Conservation (phyloP, 2,113 vertebrate species). For the Monopterus albus region DNA sequence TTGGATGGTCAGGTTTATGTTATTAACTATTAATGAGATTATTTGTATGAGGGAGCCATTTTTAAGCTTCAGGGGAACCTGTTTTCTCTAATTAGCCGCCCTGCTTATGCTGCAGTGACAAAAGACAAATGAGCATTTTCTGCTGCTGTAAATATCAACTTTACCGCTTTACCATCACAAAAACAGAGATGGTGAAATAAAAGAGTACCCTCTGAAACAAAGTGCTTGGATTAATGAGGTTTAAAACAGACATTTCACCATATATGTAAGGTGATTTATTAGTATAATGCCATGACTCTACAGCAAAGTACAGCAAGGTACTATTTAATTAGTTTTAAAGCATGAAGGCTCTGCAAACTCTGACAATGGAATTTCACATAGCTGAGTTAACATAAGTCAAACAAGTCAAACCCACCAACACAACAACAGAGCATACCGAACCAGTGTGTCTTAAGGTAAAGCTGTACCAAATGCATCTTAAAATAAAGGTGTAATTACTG, state of each 20-base stretch:
- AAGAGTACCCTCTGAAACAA: background rate
- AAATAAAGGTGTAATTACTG: slow-evolving; percentile 54
- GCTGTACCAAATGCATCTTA: slow-evolving; percentile 56
- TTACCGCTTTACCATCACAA: background rate
- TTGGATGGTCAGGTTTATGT: slow-evolving; percentile 8
- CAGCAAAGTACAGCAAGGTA: slow-evolving; percentile 59
- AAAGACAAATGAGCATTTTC: slow-evolving; percentile 12
- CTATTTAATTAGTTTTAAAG: slow-evolving; percentile 50
- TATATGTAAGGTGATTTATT: slow-evolving; percentile 74
- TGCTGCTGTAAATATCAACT: slow-evolving; percentile 1
- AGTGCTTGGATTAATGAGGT: slow-evolving; percentile 13
- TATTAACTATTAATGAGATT: slow-evolving; percentile 44
- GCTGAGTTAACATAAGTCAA: slow-evolving; percentile 46
- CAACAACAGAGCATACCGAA: slow-evolving; percentile 52
- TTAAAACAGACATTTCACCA: slow-evolving; percentile 49
- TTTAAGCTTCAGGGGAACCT: slow-evolving; percentile 35
- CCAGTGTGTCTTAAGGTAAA: slow-evolving; percentile 35
- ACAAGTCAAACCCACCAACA: slow-evolving; percentile 60
- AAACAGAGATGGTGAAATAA: slow-evolving; percentile 1
- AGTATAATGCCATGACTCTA: slow-evolving; percentile 58
- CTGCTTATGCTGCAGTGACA: slow-evolving; percentile 25
- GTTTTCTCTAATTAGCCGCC: slow-evolving; percentile 40
- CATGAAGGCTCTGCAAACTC: slow-evolving; percentile 40
- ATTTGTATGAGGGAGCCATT: slow-evolving; percentile 16
- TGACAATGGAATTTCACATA: slow-evolving; percentile 55